Evolutionary conservation across 1,140 invertebrate species (phyloP).

Genomic region (Procambarus virginalis): DNA sequence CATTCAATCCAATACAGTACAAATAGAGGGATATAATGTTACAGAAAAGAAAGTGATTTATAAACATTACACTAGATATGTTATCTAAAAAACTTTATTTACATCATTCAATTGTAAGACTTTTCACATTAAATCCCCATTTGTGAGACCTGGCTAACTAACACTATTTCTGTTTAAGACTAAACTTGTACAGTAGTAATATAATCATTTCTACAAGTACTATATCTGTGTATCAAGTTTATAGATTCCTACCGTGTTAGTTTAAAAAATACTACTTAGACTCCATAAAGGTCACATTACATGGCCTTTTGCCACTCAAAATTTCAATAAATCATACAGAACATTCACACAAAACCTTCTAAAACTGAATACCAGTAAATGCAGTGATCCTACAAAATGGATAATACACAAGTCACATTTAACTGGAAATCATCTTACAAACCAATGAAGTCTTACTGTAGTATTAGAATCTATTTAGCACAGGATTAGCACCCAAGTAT

Average conservation of each 20-base stretch:
- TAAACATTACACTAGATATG: neutral
- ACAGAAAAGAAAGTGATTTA: neutral
- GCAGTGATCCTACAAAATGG: neutral
- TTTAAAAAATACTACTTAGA: neutral
- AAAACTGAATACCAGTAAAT: neutral
- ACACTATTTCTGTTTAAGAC: neutral
- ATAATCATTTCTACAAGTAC: neutral
- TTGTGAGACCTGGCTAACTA: neutral
- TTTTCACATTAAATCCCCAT: neutral
- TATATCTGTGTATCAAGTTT: neutral
- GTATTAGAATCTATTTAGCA: slow-evolving; percentile 25
- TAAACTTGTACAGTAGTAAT: neutral
- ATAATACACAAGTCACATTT: neutral
- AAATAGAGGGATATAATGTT: neutral
- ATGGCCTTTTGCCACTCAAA: neutral
- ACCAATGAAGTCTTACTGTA: slow-evolving; percentile 12
- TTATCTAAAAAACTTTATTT: neutral
- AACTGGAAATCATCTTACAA: slow-evolving; percentile 10
- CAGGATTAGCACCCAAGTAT: slow-evolving; percentile 45
- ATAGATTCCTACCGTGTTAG: neutral
- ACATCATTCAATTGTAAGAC: neutral
- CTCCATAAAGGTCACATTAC: neutral
- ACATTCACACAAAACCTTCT: neutral
- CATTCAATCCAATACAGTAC: neutral
- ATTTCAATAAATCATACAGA: neutral